phyloP scores from a whole-genome alignment of 2,797 vertebrate genomes.

The Sebastes baramenuke region DNA sequence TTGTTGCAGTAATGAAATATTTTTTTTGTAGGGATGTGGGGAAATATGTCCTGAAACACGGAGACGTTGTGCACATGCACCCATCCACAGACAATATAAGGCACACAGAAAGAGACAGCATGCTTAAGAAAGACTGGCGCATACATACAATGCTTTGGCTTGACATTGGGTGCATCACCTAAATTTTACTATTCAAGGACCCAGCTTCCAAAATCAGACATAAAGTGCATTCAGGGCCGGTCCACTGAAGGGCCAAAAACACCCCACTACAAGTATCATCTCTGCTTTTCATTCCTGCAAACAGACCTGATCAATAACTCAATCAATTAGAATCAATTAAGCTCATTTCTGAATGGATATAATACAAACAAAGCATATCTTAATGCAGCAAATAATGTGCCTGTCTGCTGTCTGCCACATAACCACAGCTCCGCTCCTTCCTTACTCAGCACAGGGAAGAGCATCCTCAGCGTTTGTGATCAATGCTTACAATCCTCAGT shows the following conservation, averaged over 20 bases:
- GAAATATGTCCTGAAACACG: slow-evolving; percentile 74
- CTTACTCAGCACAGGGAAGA: slow-evolving; percentile 74
- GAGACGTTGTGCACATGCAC: slow-evolving; percentile 47
- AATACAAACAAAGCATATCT: slow-evolving; percentile 80
- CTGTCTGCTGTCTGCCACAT: slow-evolving; percentile 73
- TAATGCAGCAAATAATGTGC: slow-evolving; percentile 81
- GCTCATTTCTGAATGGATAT: slow-evolving; percentile 76
- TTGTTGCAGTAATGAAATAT: slow-evolving; percentile 87
- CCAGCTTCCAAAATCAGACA: slow-evolving; percentile 39
- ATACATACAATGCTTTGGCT: slow-evolving; percentile 41
- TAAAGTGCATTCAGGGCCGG: slow-evolving; percentile 16
- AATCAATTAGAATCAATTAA: slow-evolving; percentile 85
- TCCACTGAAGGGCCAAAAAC: slow-evolving; percentile 35
- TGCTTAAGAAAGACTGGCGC: slow-evolving; percentile 22
- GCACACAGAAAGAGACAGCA: slow-evolving; percentile 26
- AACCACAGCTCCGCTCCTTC: slow-evolving; percentile 69
- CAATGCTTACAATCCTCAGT: slow-evolving; percentile 44
- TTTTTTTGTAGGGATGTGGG: slow-evolving; percentile 77
- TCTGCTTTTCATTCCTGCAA: slow-evolving; percentile 76
- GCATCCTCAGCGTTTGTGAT: slow-evolving; percentile 58
- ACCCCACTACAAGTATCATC: slow-evolving; percentile 39
- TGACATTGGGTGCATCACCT: slow-evolving; percentile 43
- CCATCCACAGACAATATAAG: slow-evolving; percentile 54
- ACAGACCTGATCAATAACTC: slow-evolving; percentile 80
- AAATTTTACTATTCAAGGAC: slow-evolving; percentile 35